Percentiles rank a stretch among this genome's conserved stretches.
Evolutionary conservation across 2,797 vertebrate genomes (phyloP).

Genomic region (Molossus molossus): DNA sequence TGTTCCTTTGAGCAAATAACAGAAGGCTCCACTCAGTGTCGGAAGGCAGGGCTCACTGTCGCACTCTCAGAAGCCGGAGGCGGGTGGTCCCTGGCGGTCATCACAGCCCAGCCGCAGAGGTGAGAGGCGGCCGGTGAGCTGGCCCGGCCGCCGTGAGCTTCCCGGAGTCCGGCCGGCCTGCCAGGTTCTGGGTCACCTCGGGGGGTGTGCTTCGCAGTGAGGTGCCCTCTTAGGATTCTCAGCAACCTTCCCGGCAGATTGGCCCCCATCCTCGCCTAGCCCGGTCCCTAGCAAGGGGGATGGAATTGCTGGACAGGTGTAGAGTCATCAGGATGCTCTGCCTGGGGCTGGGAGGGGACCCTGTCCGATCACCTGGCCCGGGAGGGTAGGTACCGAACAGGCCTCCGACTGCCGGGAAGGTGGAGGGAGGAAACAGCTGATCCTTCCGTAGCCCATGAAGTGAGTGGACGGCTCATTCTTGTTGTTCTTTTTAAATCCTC

Average conservation of each 20-base stretch:
- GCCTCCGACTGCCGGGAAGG: not conserved
- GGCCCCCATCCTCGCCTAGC: not conserved
- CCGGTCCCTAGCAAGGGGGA: not conserved
- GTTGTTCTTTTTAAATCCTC: too few species aligned
- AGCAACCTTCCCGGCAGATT: not conserved
- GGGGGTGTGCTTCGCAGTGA: not conserved
- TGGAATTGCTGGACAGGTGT: not conserved
- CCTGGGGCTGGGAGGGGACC: not conserved
- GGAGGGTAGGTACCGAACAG: not conserved
- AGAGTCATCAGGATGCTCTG: not conserved
- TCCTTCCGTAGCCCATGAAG: not conserved
- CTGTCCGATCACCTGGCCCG: not conserved
- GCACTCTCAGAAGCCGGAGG: not conserved
- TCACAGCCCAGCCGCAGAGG: not conserved
- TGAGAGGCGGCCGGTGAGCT: accelerated
- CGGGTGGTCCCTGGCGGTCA: accelerated
- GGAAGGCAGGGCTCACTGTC: not conserved
- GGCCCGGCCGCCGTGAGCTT: not conserved
- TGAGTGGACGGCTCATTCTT: not conserved
- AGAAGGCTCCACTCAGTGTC: not conserved
- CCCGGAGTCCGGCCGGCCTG: accelerated
- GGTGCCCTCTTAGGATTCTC: not conserved
- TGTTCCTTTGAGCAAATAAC: not conserved
- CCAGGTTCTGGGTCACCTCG: not conserved
- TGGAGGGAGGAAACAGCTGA: not conserved